Percentiles rank a stretch among this genome's conserved stretches.
phyloP scores from a whole-genome alignment of 2,113 vertebrate genomes.

The Galbula dea region DNA sequence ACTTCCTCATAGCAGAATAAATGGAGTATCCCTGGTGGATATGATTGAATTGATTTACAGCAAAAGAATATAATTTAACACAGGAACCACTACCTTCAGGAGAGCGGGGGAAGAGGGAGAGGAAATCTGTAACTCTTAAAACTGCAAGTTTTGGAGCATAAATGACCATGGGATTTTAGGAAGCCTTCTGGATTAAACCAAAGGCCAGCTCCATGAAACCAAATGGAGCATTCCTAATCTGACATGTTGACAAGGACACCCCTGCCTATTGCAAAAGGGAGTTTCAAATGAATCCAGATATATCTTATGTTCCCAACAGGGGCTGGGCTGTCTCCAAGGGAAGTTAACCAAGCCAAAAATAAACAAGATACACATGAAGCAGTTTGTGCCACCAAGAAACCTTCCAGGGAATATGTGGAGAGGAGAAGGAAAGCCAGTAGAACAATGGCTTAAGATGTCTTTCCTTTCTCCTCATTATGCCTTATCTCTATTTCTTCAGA shows the following conservation, averaged over 20 bases:
- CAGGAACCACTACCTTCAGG: background rate
- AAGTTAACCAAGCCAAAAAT: constrained; percentile 48
- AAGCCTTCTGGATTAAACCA: constrained; percentile 10
- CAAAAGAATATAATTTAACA: background rate
- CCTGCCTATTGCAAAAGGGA: constrained; percentile 41
- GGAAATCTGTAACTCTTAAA: background rate
- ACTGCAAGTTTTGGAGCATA: background rate
- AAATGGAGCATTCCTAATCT: constrained; percentile 61
- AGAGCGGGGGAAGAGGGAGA: background rate
- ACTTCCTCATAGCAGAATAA: background rate
- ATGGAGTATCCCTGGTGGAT: background rate
- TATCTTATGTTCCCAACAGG: constrained; percentile 44
- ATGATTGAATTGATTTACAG: background rate
- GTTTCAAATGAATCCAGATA: constrained; percentile 55
- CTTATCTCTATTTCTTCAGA: background rate
- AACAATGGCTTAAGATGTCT: background rate
- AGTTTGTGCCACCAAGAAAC: constrained; percentile 45
- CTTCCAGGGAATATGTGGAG: constrained; percentile 34
- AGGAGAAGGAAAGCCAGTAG: constrained; percentile 16
- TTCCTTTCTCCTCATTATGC: background rate
- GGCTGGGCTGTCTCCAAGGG: constrained; percentile 48
- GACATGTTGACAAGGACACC: constrained; percentile 57
- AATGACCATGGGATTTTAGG: constrained; percentile 11
- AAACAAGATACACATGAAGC: constrained; percentile 62
- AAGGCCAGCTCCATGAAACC: constrained; percentile 37